These are phyloP conservation scores for Amitus sp. DNA, from an alignment of 2,888 invertebrate species.

Conservation along the genomic window DNA sequence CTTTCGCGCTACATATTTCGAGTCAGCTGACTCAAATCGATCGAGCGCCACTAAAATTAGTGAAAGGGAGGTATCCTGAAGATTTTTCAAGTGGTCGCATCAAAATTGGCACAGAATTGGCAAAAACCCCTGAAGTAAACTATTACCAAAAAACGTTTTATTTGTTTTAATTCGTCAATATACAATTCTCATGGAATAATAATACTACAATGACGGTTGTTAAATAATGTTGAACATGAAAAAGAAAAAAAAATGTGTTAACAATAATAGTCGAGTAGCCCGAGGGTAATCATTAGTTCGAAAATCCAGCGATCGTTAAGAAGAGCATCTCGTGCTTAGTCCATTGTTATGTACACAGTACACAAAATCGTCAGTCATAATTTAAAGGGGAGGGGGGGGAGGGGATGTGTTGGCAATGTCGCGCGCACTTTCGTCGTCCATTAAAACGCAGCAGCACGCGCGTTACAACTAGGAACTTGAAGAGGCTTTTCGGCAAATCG, in stretches of 20 bases:
- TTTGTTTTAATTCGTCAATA: not conserved
- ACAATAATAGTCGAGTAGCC: not conserved
- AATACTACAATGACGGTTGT: not conserved
- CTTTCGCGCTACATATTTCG: no score
- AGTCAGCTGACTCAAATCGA: no score
- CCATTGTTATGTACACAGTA: constrained; percentile 23
- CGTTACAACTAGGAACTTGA: constrained; percentile 56
- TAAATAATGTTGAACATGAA: not conserved
- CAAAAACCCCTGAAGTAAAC: no score
- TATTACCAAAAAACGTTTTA: not conserved
- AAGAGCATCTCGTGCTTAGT: not conserved
- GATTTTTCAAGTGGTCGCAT: no score
- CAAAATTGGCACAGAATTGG: no score
- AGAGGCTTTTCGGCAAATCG: constrained; percentile 46
- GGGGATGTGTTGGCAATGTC: constrained; percentile 3
- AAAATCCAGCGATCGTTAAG: not conserved
- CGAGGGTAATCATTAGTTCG: constrained; percentile 3
- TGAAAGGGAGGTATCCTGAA: no score
- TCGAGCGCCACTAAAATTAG: no score
- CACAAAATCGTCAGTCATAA: constrained; percentile 33
- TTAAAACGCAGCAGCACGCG: constrained; percentile 12
- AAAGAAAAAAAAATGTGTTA: not conserved
- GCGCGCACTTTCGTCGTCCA: not conserved
- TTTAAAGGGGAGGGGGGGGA: no score
- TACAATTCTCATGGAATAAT: not conserved